Base-by-base conservation (phyloP, 2,797 vertebrate genomes). In the Melanotaenia nigrans region DNA sequence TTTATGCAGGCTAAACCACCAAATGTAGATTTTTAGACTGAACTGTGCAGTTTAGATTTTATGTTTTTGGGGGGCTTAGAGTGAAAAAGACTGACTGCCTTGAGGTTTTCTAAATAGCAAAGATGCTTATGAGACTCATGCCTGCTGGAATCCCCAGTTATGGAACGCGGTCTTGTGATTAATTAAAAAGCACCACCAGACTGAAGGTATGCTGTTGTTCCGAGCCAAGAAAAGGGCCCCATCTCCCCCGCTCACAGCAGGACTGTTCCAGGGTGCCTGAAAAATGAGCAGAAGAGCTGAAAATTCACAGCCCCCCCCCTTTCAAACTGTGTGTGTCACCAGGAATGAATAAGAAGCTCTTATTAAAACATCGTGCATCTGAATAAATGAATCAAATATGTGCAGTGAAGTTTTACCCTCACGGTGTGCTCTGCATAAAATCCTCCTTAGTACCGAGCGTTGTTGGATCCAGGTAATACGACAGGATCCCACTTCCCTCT, bases 151-250 rank as follows among this genome's bases (percentile, higher is more conserved):
- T 88, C 89, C 85, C 84, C 82, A 82, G 85, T 93, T 87, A 87
- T 72, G 74, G 85, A 90, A 91, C 86, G 87, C 64, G 82, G 85
- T 91, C 85, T 66, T 62, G 81, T 89, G 89, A 92, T 91, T 92
- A 92, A 93, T 92, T 91, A 90, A 86, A 84, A 92, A 89, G 88
- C 86, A 89, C 76, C 86, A 83, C 56, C 68, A 59, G 73, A 82
- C 84, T 87, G 87, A 86, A 89, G 87, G 89, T 89, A 87, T 77
- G 78, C 85, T 64, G 62, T 42, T 71, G 67, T 81, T 65, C 51
- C 61, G 62, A 83, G 85, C 84, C 89, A 84, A 73, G 80, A 87
- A 90, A 89, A 82, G 65, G 53, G 72, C 73, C 85, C 74, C 1
- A 14, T 24, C 68, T 71, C 75, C 70, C 61, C 49, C 24, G 28